Evolutionary conservation across 2,797 vertebrate genomes (phyloP).

Genomic region (Malurus splendens): DNA sequence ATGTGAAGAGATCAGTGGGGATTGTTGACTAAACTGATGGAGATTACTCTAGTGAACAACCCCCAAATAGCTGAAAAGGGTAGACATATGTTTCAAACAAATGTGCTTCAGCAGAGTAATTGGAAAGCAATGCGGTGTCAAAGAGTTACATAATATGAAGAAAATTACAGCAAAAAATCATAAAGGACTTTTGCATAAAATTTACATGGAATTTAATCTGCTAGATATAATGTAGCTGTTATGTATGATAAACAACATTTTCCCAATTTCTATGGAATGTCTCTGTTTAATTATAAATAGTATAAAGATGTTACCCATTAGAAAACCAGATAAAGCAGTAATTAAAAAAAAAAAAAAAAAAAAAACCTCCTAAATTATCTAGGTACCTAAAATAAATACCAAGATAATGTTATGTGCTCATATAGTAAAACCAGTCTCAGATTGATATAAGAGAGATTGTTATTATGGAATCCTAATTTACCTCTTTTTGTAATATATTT

Average conservation of each 20-base stretch:
- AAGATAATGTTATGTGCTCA: neutral
- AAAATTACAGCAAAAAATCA: neutral
- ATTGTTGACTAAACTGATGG: conserved; percentile 20
- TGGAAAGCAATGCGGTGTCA: neutral
- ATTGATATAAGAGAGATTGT: neutral
- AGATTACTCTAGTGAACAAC: neutral
- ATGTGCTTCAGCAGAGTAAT: neutral
- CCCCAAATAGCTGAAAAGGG: neutral
- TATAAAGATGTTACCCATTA: neutral
- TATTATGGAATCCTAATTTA: neutral
- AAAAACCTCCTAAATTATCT: neutral
- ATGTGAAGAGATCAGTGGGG: conserved; percentile 1
- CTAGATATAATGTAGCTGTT: neutral
- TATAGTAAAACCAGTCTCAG: neutral
- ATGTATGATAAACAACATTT: neutral
- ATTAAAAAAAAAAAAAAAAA: neutral
- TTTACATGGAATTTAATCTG: neutral
- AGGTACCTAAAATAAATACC: neutral
- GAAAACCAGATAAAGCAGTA: neutral
- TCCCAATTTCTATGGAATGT: neutral
- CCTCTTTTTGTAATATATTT: neutral
- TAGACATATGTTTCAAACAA: conserved; percentile 7
- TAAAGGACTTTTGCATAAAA: neutral
- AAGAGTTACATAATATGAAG: neutral
- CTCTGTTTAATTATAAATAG: neutral